A percentile compares a stretch with the other conserved stretches of the same genome.
Evolutionary conservation across 2,888 invertebrate species (phyloP).

Genomic region (Protonemura montana): DNA sequence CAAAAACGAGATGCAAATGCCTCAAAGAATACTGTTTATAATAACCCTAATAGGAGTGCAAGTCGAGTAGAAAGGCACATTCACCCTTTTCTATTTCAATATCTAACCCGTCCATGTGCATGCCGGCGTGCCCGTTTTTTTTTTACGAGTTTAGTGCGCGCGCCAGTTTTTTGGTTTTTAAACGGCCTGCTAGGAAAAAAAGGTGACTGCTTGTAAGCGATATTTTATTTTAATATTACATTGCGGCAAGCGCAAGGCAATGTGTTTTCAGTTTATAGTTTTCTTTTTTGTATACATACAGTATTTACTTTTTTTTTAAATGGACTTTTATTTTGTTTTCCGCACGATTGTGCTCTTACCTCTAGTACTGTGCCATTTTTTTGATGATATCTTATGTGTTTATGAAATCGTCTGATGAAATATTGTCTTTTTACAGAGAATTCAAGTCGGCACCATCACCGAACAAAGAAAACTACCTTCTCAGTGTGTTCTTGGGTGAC

Average conservation of each 20-base stretch:
- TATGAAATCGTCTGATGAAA: neutral
- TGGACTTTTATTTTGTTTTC: slow-evolving; percentile 69
- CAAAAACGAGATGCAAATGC: neutral
- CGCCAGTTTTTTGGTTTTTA: slow-evolving; percentile 15
- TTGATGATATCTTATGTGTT: slow-evolving; percentile 51
- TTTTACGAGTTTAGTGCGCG: neutral
- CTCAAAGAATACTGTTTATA: slow-evolving; percentile 32
- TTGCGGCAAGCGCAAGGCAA: neutral
- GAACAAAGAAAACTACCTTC: slow-evolving; percentile 80
- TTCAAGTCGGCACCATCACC: slow-evolving; percentile 79
- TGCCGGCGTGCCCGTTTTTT: too few relatives aligned
- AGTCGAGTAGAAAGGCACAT: neutral
- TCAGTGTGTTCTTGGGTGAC: slow-evolving; percentile 86
- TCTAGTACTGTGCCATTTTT: too few relatives aligned
- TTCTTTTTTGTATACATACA: too few relatives aligned
- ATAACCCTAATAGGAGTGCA: slow-evolving; percentile 23
- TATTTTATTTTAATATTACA: neutral
- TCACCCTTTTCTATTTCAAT: slow-evolving; percentile 15
- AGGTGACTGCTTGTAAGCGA: neutral
- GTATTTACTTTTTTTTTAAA: slow-evolving; percentile 56
- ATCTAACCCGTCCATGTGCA: neutral
- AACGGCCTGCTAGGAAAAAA: neutral
- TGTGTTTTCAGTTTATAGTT: neutral
- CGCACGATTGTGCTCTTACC: too few relatives aligned
- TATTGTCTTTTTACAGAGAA: slow-evolving; percentile 65